Conservation (phyloP, 2,888 invertebrate species). For the Agrochola lota region DNA sequence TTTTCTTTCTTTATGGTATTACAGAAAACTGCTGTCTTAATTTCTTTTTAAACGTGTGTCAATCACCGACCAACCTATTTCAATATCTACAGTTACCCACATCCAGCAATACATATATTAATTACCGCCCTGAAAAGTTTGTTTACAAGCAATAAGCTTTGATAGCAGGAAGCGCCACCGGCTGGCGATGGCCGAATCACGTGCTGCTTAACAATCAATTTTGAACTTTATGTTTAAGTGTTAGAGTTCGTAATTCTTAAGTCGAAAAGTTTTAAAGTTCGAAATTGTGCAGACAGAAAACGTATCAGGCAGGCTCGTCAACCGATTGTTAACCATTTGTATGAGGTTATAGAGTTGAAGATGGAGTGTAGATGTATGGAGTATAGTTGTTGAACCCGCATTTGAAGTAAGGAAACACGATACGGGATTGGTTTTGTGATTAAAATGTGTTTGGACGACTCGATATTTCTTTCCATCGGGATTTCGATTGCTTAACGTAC, state of each 20-base stretch:
- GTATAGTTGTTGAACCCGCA: slow-evolving; percentile 25
- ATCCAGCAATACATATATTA: slow-evolving; percentile 26
- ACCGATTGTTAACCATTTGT: slow-evolving; percentile 14
- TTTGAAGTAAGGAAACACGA: slow-evolving; percentile 66
- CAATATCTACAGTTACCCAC: slow-evolving; percentile 22
- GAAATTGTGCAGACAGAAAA: slow-evolving; percentile 2
- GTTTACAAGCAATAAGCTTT: slow-evolving; percentile 60
- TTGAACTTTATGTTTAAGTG: neutral
- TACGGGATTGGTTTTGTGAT: slow-evolving; percentile 71
- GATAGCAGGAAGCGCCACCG: slow-evolving; percentile 68
- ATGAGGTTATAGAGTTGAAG: neutral
- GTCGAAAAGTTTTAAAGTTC: slow-evolving; percentile 4
- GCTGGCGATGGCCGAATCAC: slow-evolving; percentile 5
- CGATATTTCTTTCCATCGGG: slow-evolving; percentile 51
- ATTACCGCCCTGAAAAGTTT: slow-evolving; percentile 47
- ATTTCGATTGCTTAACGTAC: slow-evolving; percentile 31
- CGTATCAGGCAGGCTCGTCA: neutral
- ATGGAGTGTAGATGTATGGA: slow-evolving; percentile 4
- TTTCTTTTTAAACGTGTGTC: neutral
- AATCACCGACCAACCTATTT: slow-evolving; percentile 3
- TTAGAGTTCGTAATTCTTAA: slow-evolving; percentile 10
- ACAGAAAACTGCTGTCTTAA: neutral
- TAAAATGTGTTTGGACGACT: slow-evolving; percentile 68
- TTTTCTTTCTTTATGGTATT: too few relatives aligned
- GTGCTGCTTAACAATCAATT: slow-evolving; percentile 7